phyloP scores from a whole-genome alignment of 2,113 vertebrate species.

The Coptodon rendalli region DNA sequence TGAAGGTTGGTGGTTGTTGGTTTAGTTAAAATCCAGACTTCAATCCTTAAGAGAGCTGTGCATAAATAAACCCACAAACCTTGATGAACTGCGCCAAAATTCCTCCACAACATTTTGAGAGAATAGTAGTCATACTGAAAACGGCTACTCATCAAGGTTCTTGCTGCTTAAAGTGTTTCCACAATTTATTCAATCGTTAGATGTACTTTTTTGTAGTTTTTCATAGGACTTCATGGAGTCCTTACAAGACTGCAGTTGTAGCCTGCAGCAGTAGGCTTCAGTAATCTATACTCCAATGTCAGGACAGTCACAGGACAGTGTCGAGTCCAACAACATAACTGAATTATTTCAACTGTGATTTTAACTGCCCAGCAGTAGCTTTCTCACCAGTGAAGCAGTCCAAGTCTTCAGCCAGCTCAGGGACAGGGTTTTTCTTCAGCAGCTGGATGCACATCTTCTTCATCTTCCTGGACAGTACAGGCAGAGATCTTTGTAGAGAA shows the following conservation, averaged over 20 bases:
- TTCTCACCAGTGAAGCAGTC: conserved; percentile 84
- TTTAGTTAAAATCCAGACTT: neutral
- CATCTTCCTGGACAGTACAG: conserved; percentile 82
- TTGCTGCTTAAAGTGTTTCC: neutral
- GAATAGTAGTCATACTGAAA: neutral
- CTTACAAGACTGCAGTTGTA: neutral
- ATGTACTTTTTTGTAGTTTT: neutral
- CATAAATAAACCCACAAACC: neutral
- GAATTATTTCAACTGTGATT: neutral
- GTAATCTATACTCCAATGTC: neutral
- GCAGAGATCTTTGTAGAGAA: conserved; percentile 80
- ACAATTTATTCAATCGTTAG: neutral
- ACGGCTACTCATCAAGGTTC: rapidly evolving
- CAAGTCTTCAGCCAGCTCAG: conserved; percentile 81
- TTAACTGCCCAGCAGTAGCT: neutral
- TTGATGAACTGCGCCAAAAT: neutral
- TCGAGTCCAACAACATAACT: neutral
- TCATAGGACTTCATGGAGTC: neutral
- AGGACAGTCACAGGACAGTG: neutral
- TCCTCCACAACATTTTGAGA: neutral
- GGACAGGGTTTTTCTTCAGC: conserved; percentile 73
- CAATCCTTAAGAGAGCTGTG: neutral
- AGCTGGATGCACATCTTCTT: conserved; percentile 81
- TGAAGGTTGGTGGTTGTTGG: neutral
- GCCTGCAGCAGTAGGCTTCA: neutral